A percentile compares a stretch with the other conserved stretches of the same genome.
Conservation (phyloP, 2,797 vertebrate genomes). For the Danionella dracula region DNA sequence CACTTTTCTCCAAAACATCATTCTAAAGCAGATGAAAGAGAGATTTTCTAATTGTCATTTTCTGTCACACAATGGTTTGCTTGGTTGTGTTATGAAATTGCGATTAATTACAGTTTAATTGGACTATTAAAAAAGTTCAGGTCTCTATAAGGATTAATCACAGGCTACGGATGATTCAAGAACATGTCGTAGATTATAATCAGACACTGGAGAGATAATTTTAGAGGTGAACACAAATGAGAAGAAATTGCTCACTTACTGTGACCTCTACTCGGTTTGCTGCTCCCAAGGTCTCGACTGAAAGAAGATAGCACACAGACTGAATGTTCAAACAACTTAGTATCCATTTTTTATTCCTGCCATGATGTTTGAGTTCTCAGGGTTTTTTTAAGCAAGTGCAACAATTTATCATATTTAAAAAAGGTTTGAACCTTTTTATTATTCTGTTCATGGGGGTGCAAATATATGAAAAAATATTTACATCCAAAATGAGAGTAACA, state of each 20-base stretch:
- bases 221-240: conserved; percentile 1
- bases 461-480: no score
- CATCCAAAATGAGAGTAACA: no score
- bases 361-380: no score
- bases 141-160: not conserved
- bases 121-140: not conserved
- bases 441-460: no score
- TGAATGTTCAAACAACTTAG: no score
- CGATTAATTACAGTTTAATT: not conserved
- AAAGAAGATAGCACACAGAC: not conserved
- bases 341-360: no score
- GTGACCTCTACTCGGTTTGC: conserved; percentile 4
- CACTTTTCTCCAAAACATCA: not conserved
- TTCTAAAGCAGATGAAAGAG: no score
- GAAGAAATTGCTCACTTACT: conserved; percentile 2
- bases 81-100: not conserved
- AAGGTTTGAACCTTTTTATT: no score
- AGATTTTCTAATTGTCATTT: not conserved
- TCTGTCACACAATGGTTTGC: not conserved
- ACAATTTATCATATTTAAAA: no score
- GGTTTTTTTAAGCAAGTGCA: no score
- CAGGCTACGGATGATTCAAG: conserved; percentile 6
- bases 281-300: not conserved
- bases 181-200: conserved; percentile 5
- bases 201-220: conserved; percentile 6